Evolutionary conservation across 2,797 vertebrate species (phyloP).

Genomic region (Pipistrellus nathusii): DNA sequence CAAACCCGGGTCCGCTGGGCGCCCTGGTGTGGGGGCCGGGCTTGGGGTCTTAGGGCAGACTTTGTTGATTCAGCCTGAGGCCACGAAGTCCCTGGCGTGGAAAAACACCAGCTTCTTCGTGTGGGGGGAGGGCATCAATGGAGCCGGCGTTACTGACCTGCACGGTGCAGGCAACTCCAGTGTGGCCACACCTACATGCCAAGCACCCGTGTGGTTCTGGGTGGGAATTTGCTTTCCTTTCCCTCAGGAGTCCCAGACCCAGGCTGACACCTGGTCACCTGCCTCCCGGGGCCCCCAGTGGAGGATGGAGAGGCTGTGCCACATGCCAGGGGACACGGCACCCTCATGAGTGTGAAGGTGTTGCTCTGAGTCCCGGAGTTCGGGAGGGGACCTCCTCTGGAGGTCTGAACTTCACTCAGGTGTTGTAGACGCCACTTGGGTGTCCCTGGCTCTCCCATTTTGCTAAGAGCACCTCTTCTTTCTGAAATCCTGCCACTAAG

Average conservation of each 20-base stretch:
- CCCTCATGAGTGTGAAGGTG: fast-evolving
- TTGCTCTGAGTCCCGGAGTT: fast-evolving
- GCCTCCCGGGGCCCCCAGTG: neutral
- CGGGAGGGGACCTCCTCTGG: neutral
- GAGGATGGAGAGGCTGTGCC: neutral
- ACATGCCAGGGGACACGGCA: fast-evolving
- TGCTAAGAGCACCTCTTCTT: neutral
- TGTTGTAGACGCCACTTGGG: fast-evolving
- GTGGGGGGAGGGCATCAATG: neutral
- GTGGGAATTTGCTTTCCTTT: neutral
- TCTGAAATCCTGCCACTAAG: neutral
- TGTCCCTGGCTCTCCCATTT: neutral
- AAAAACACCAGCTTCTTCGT: fast-evolving
- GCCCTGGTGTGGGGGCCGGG: neutral
- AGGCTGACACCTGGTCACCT: neutral
- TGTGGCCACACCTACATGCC: fast-evolving
- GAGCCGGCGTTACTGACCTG: neutral
- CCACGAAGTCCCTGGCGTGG: neutral
- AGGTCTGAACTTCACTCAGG: no score
- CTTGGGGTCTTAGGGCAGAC: neutral
- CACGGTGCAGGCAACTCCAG: neutral
- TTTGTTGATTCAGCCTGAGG: neutral
- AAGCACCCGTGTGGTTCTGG: neutral
- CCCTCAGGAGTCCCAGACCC: neutral
- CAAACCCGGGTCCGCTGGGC: neutral